These are phyloP conservation scores for Hylaeus anthracinus DNA, from an alignment of 1,140 invertebrate species.

Conservation along the genomic window DNA sequence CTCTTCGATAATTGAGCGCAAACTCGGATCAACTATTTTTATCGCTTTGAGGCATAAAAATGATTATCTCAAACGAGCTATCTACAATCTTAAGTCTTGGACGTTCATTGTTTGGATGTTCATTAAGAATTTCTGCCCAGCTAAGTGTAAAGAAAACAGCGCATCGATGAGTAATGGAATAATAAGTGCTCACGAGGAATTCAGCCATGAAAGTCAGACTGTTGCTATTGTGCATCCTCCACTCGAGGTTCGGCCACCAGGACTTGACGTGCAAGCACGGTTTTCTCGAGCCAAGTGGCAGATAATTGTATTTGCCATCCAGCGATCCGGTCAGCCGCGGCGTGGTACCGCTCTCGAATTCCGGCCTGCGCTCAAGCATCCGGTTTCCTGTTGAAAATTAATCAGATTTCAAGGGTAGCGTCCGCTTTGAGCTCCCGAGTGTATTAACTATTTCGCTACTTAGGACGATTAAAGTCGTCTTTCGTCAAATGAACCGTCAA, in stretches of 20 bases:
- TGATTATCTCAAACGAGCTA: too few species aligned
- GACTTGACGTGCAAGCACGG: slow-evolving; percentile 77
- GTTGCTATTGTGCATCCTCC: slow-evolving; percentile 75
- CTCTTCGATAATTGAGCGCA: too few species aligned
- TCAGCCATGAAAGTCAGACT: slow-evolving; percentile 68
- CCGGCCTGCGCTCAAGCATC: slow-evolving; percentile 53
- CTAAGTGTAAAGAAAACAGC: background rate
- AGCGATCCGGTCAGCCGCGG: slow-evolving; percentile 64
- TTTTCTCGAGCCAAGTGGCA: slow-evolving; percentile 74
- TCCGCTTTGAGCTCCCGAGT: background rate
- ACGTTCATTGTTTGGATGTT: background rate
- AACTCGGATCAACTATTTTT: too few species aligned
- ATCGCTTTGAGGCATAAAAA: too few species aligned
- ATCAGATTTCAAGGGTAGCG: slow-evolving; percentile 6
- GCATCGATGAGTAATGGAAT: background rate
- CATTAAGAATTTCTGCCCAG: background rate
- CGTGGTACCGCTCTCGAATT: slow-evolving; percentile 69
- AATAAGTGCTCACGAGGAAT: slow-evolving; percentile 66
- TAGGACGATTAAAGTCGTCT: too few species aligned
- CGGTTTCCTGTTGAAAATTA: slow-evolving; percentile 57
- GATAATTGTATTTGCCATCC: slow-evolving; percentile 75
- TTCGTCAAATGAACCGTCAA: too few species aligned
- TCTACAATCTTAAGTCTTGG: background rate
- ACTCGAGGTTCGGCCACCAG: slow-evolving; percentile 77
- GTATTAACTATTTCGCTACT: background rate